A percentile compares a stretch with the other conserved stretches of the same genome.
These are phyloP conservation scores for Forbesichthys papilliferus DNA, from an alignment of 2,113 vertebrate species.

Conservation along the genomic window DNA sequence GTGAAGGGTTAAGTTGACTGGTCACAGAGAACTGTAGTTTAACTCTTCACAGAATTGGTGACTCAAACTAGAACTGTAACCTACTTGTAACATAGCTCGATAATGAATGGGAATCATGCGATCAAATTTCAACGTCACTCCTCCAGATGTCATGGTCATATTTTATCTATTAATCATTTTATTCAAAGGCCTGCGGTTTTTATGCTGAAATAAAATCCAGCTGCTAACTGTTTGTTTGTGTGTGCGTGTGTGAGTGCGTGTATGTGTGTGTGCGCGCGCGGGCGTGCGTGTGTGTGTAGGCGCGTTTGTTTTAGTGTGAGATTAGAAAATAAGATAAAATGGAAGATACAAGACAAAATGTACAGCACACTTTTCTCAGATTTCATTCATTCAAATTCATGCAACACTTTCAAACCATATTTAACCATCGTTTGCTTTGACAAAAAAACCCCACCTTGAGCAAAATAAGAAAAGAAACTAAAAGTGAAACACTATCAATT, in stretches of 20 bases:
- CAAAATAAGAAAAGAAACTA: slow-evolving; percentile 23
- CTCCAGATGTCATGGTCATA: slow-evolving; percentile 55
- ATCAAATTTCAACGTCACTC: slow-evolving; percentile 53
- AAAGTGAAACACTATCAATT: slow-evolving; percentile 30
- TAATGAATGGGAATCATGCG: slow-evolving; percentile 42
- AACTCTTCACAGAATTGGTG: slow-evolving; percentile 9
- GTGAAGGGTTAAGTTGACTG: not conserved
- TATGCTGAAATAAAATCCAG: slow-evolving; percentile 64
- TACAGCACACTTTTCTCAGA: not conserved
- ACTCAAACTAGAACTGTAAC: slow-evolving; percentile 25
- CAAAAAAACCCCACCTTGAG: slow-evolving; percentile 3
- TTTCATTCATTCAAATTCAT: slow-evolving; percentile 10
- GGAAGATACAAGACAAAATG: no score
- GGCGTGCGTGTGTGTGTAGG: slow-evolving; percentile 6
- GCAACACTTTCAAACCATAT: not conserved
- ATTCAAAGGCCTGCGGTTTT: slow-evolving; percentile 62
- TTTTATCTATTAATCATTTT: slow-evolving; percentile 67
- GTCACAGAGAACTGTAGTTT: not conserved
- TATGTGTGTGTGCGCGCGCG: slow-evolving; percentile 1
- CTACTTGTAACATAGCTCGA: slow-evolving; percentile 31
- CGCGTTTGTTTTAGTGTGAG: slow-evolving; percentile 7
- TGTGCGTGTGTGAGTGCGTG: slow-evolving; percentile 10
- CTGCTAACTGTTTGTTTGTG: slow-evolving; percentile 42
- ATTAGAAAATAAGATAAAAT: no score
- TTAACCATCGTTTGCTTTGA: slow-evolving; percentile 3